Conservation (phyloP, 2,888 invertebrate species). For the Drosophila demipolita region DNA sequence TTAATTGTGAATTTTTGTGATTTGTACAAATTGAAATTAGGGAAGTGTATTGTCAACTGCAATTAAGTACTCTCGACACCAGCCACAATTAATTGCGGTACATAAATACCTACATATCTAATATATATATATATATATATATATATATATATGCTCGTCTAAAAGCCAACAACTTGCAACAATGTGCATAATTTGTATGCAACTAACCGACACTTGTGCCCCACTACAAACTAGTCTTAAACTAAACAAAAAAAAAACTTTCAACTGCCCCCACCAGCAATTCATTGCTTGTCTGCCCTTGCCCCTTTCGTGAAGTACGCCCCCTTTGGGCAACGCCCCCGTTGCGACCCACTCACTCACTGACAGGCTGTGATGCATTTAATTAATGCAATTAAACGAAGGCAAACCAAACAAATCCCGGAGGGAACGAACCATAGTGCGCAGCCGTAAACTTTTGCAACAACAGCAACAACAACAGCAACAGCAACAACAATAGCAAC, state of each 20-base stretch:
- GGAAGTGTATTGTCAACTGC: neutral
- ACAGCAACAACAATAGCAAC: neutral
- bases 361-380: conserved; percentile 54
- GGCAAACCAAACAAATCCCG: conserved; percentile 63
- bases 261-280: neutral
- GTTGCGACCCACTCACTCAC: conserved; percentile 16
- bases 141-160: neutral
- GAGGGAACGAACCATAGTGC: conserved; percentile 31
- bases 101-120: neutral
- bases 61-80: neutral
- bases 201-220: conserved; percentile 16
- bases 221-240: conserved; percentile 1
- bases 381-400: conserved; percentile 74
- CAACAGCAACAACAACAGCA: conserved; percentile 1
- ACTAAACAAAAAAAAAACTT: neutral
- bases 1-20: neutral
- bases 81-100: neutral
- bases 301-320: neutral
- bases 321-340: conserved; percentile 15
- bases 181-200: conserved; percentile 47
- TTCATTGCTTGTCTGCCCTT: neutral
- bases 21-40: neutral
- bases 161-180: conserved; percentile 14
- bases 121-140: neutral
- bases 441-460: conserved; percentile 41